phyloP scores from a whole-genome alignment of 2,113 vertebrate genomes.

The Gopherus flavomarginatus region DNA sequence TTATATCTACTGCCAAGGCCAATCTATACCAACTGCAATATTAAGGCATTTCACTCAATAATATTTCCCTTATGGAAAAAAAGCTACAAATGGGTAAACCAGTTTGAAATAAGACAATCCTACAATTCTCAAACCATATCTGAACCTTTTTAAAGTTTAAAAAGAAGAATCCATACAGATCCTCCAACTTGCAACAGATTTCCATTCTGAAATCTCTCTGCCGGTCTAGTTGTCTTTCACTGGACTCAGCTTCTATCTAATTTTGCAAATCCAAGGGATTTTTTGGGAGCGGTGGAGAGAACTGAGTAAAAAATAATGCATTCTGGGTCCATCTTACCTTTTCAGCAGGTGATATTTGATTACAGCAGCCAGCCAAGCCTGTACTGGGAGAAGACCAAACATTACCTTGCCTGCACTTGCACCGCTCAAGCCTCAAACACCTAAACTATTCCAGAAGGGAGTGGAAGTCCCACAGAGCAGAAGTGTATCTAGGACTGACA shows the following conservation, averaged over 20 bases:
- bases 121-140: not conserved
- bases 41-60: not conserved
- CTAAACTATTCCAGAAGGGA: not conserved
- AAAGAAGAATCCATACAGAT: not conserved
- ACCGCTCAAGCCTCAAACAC: not conserved
- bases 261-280: not conserved
- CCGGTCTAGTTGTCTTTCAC: not conserved
- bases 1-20: too few species aligned
- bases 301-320: not conserved
- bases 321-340: not conserved
- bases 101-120: not conserved
- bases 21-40: not conserved
- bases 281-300: not conserved
- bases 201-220: not conserved
- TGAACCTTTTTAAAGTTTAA: not conserved
- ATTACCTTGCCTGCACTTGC: not conserved
- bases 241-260: not conserved
- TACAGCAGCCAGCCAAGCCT: not conserved
- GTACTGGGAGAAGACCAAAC: not conserved
- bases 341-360: not conserved
- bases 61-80: not conserved
- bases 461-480: not conserved
- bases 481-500: not conserved
- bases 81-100: not conserved
- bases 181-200: not conserved